Evolutionary conservation across 2,113 vertebrate species (phyloP).

Genomic region (Noctilio leporinus): DNA sequence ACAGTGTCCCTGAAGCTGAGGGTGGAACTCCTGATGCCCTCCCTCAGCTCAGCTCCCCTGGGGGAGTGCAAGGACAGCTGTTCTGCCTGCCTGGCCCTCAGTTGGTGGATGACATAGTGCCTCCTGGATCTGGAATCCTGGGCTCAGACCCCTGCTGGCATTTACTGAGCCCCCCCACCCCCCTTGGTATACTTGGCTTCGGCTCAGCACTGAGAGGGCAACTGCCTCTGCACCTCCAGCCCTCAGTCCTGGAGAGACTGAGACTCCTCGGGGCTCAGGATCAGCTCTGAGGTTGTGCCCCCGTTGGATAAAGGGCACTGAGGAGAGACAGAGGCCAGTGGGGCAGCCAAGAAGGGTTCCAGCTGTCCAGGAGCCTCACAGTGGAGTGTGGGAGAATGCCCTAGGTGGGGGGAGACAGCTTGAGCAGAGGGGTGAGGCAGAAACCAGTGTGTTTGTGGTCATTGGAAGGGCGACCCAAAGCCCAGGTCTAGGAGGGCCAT

Average conservation of each 20-base stretch:
- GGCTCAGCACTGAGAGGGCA: neutral
- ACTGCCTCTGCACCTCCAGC: neutral
- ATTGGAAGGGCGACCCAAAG: neutral
- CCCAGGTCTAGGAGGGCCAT: neutral
- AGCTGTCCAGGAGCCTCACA: neutral
- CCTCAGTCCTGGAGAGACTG: neutral
- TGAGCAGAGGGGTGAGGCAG: neutral
- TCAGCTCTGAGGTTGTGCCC: neutral
- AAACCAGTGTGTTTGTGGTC: neutral
- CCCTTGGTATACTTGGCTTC: neutral
- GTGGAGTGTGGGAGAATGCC: accelerated
- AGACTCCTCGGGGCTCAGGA: neutral
- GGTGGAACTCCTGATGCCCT: accelerated
- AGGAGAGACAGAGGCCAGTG: neutral
- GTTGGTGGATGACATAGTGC: neutral
- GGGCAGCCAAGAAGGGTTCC: neutral
- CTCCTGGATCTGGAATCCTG: neutral
- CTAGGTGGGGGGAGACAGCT: neutral
- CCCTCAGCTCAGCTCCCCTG: neutral
- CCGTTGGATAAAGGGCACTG: neutral
- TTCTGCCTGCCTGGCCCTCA: neutral
- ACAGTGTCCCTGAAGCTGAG: neutral
- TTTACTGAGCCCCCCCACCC: neutral
- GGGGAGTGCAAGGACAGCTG: neutral
- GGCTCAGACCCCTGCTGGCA: neutral